A percentile compares a stretch with the other conserved stretches of the same genome.
Conservation (phyloP, 2,113 vertebrate species). For the Muntiacus muntjak region DNA sequence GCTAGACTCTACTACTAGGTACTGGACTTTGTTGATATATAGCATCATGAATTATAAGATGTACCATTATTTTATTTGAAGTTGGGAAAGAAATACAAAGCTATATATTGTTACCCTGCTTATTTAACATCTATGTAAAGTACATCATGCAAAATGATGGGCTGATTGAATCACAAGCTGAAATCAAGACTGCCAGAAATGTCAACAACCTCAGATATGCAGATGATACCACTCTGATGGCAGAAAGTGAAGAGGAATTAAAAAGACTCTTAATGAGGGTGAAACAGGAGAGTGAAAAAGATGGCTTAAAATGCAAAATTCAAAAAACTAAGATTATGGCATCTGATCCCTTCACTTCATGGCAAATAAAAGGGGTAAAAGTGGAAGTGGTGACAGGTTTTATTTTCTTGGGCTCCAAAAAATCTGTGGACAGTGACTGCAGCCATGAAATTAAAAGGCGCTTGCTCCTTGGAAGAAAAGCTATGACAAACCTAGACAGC, state of each 20-base stretch:
- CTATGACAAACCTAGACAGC: neutral
- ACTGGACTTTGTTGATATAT: neutral
- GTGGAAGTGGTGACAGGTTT: neutral
- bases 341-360: neutral
- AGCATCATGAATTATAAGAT: neutral
- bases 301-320: neutral
- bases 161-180: neutral
- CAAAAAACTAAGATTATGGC: neutral
- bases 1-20: neutral
- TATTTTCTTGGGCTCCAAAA: neutral
- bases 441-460: neutral
- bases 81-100: neutral
- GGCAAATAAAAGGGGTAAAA: neutral
- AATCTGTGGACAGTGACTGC: fast-evolving
- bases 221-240: neutral
- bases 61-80: neutral
- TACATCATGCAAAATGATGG: neutral
- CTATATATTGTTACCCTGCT: neutral
- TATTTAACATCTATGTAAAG: neutral
- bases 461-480: neutral
- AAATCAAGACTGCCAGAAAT: neutral
- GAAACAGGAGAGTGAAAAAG: neutral
- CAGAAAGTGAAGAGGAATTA: neutral
- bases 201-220: neutral
- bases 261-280: neutral